Base-by-base conservation (phyloP, 2,113 vertebrate genomes). In the Antigone vipio region DNA sequence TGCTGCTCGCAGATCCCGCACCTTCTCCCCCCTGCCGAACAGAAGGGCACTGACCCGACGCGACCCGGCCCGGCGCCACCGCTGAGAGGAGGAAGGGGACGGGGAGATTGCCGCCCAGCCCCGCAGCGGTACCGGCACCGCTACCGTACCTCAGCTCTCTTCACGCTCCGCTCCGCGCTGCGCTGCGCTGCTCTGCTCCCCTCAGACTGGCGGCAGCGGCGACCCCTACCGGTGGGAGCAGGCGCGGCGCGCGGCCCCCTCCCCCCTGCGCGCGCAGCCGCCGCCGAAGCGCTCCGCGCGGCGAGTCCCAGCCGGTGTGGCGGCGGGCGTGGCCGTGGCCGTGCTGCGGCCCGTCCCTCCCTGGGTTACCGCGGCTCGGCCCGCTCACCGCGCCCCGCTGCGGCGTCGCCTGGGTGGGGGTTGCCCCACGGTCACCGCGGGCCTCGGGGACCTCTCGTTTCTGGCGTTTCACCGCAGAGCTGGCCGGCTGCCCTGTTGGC, bases 331-430 rank as follows among this genome's bases (percentile, higher is more conserved):
- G 42, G 56, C 2, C 2, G n/a, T 7, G 9, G 4, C 1, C 22
- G 49, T 50, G 50, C 50, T 52, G 22, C 5, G 50, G 2, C 0
- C 1, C 6, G 14, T 2, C 3, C 21, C 5, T 11, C 24, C 11
- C 2, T 1, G 49, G n/a, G 3, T 6, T 15, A 2, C 29, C 29
- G 10, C 10, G 9, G 11, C 12, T 9, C 5, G 26, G 9, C 8
- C 6, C 2, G 13, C 3, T 7, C 14, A 3, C 24, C 7, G 32
- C 38, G 16, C 20, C 42, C 9, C 6, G 3, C 45, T 17, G 9
- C 24, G 15, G 84, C 24, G 24, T 11, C 27, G 19, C 23, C n/a
- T 4, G 44, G 8, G 30, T 5, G 9, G 30, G n/a, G 8, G 32
- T 12, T 45, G 35, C 20, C n/a, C 9, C 50, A 8, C 20, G 9